A percentile compares a stretch with the other conserved stretches of the same genome.
These are phyloP conservation scores for Samia ricini DNA, from an alignment of 1,140 invertebrate species.

Conservation along the genomic window DNA sequence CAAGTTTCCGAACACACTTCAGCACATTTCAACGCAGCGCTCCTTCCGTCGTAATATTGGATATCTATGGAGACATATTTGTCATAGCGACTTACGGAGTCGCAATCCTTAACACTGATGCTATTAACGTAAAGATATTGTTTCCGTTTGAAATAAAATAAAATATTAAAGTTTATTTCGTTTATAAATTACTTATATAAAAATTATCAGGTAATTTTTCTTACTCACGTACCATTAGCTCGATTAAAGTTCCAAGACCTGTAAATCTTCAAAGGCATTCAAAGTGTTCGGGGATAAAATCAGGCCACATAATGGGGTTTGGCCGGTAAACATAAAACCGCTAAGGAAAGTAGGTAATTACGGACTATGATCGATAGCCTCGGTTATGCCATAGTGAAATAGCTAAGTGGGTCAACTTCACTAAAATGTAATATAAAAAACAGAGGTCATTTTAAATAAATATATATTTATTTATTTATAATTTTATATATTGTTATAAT, in stretches of 20 bases:
- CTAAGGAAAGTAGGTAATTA: conserved; percentile 26
- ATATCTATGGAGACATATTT: too few relatives aligned
- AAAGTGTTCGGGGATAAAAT: conserved; percentile 1
- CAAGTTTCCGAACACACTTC: too few relatives aligned
- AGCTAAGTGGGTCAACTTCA: conserved; percentile 11
- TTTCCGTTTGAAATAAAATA: too few relatives aligned
- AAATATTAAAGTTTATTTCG: too few relatives aligned
- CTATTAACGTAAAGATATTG: too few relatives aligned
- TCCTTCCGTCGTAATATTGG: too few relatives aligned
- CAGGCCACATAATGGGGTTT: not conserved
- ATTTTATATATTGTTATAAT: too few relatives aligned
- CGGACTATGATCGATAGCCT: conserved; percentile 28
- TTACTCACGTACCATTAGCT: not conserved
- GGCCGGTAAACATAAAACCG: conserved; percentile 19
- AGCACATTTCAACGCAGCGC: too few relatives aligned
- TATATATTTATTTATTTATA: too few relatives aligned
- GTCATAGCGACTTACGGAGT: too few relatives aligned
- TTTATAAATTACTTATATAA: not conserved
- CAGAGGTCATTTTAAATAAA: too few relatives aligned
- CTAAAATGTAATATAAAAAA: not conserved
- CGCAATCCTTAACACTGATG: too few relatives aligned
- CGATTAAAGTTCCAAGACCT: not conserved
- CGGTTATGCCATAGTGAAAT: conserved; percentile 1
- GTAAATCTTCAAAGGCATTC: not conserved
- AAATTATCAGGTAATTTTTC: not conserved